Conservation (phyloP, 2,113 vertebrate species). For the Uropsilus gracilis region DNA sequence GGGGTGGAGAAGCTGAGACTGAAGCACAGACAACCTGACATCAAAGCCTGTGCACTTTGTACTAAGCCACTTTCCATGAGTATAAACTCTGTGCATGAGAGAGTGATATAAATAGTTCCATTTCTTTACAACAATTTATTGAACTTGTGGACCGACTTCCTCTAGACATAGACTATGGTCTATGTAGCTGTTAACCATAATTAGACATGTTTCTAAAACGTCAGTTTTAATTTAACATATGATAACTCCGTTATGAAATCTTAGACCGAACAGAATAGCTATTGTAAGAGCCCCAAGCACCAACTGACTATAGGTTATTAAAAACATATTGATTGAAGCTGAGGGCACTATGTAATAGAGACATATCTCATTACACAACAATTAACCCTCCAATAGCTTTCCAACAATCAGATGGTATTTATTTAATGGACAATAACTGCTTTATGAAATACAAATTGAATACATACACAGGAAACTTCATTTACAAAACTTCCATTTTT, state of each 20-base stretch:
- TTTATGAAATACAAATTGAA: conserved; percentile 88
- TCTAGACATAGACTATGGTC: conserved; percentile 77
- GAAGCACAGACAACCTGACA: not conserved
- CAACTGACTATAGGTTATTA: conserved; percentile 85
- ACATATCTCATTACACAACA: conserved; percentile 87
- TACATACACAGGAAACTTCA: conserved; percentile 82
- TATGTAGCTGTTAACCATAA: conserved; percentile 79
- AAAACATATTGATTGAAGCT: conserved; percentile 87
- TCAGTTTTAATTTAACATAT: conserved; percentile 86
- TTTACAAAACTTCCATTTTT: conserved; percentile 82
- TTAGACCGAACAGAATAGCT: conserved; percentile 83
- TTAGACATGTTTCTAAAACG: conserved; percentile 80
- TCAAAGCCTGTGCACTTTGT: not conserved
- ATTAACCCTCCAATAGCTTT: conserved; percentile 84
- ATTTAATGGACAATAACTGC: conserved; percentile 86
- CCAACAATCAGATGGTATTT: conserved; percentile 88
- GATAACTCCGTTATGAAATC: conserved; percentile 87
- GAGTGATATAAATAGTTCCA: not conserved
- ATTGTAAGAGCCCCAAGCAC: conserved; percentile 83
- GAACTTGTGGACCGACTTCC: conserved; percentile 69
- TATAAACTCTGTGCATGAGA: not conserved
- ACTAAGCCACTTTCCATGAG: not conserved
- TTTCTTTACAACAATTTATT: conserved; percentile 57
- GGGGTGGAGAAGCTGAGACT: not conserved
- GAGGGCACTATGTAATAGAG: conserved; percentile 84